Conservation (phyloP, 2,113 vertebrate genomes). For the Pseudolaguvia tuberculata region DNA sequence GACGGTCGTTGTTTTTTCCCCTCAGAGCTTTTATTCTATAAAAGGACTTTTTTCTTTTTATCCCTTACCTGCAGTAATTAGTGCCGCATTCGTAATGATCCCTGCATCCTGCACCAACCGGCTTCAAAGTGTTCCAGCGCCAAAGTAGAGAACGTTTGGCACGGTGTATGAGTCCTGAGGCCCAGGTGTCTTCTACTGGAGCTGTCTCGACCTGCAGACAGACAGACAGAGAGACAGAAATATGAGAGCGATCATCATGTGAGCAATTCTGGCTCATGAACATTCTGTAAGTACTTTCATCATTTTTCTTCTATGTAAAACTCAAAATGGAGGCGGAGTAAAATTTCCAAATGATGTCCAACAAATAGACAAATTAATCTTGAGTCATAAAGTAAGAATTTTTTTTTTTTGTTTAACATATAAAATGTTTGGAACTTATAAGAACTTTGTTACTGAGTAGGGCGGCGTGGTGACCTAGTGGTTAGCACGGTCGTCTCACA, state of each 20-base stretch:
- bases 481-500: no score
- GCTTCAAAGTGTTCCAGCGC: constrained; percentile 75
- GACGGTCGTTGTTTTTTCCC: no score
- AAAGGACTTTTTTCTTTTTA: neutral
- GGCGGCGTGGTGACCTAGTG: no score
- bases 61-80: constrained; percentile 67
- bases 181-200: constrained; percentile 54
- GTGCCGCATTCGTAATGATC: constrained; percentile 67
- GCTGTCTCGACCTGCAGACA: constrained; percentile 57
- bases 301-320: neutral
- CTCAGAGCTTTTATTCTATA: no score
- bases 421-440: no score
- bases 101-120: constrained; percentile 66
- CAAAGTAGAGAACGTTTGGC: constrained; percentile 70
- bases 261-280: neutral
- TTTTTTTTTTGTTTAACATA: no score
- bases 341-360: no score
- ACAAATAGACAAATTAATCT: neutral
- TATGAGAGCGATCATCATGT: neutral
- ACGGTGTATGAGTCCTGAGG: constrained; percentile 56
- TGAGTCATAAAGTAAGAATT: no score
- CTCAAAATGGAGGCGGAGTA: neutral
- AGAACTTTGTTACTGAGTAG: no score
- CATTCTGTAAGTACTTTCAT: neutral
- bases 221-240: neutral